Evolutionary conservation across 1,140 invertebrate genomes (phyloP), one percentile per base, ranked within the genome.

Genomic region (Stegodyphus dumicola): DNA sequence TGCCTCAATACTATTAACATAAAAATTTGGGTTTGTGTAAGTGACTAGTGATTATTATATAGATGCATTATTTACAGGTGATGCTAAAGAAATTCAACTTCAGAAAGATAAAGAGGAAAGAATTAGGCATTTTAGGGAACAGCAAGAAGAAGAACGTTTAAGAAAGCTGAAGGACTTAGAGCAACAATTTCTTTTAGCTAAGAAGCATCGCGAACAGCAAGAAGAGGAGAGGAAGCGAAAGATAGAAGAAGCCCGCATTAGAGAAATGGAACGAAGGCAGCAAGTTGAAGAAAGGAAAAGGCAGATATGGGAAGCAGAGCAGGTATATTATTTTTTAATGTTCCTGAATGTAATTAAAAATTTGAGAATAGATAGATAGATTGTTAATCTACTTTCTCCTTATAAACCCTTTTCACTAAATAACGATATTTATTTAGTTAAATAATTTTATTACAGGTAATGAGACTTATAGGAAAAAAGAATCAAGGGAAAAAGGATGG

Each of bases 211-310:
- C 56, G 95, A 96, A 92, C 95, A 96, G 90, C 94, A 95, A 89
- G 95, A 97, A 90, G 94, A 95, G 88, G 95, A 96, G 90, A 91
- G 95, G 70, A 92, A 94, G 87, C 92, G 92, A 88, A 92, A 95
- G 86, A 94, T 96, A 89, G 95, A 96, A 83, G 95, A 96, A 88
- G 93, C 96, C 89, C 93, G 94, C 87, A 90, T 92, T 76, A 93
- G 93, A 86, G 96, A 97, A 90, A 93, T 93, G 88, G 95, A 95
- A 89, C 93, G 95, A 89, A 92, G 94, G 69, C 91, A 91, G 73
- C 93, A 95, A 92, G 96, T 96, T 54, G 96, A 96, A 91, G 95
- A 96, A 91, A 93, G 95, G 87, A 96, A 96, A 91, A 93, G 94
- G 79, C 93, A 94, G 89, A 96, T 97, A 90, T 94, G 94, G 92